phyloP scores from a whole-genome alignment of 2,888 invertebrate genomes.

The Halocaridina rubra region DNA sequence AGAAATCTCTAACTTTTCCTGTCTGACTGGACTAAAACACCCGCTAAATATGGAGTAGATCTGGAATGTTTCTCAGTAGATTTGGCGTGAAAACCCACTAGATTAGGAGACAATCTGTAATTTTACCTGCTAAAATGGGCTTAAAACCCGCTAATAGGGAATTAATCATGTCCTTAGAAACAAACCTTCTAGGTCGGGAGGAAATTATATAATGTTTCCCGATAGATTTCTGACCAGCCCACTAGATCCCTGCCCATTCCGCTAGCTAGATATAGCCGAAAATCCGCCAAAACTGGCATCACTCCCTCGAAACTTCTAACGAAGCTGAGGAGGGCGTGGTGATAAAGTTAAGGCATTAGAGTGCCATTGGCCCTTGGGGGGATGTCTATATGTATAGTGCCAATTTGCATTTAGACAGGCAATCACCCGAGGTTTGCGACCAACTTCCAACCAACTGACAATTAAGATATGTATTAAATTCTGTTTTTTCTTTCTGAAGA shows the following conservation, averaged over 20 bases:
- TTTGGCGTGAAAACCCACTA: too few relatives aligned
- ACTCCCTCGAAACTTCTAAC: neutral
- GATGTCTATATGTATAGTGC: slow-evolving; percentile 16
- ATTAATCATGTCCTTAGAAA: too few relatives aligned
- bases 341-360: neutral
- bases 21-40: too few relatives aligned
- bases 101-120: too few relatives aligned
- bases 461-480: slow-evolving; percentile 33
- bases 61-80: too few relatives aligned
- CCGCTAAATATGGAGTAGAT: too few relatives aligned
- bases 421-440: slow-evolving; percentile 29
- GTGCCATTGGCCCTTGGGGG: neutral
- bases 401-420: slow-evolving; percentile 59
- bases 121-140: too few relatives aligned
- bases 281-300: neutral
- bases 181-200: neutral
- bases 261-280: neutral
- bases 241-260: too few relatives aligned
- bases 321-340: neutral
- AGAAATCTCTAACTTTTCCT: too few relatives aligned
- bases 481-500: neutral
- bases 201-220: too few relatives aligned
- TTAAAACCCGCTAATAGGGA: too few relatives aligned
- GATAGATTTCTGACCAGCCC: too few relatives aligned
- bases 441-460: slow-evolving; percentile 28